phyloP scores from a whole-genome alignment of 2,797 vertebrate genomes.

The Megalops cyprinoides region DNA sequence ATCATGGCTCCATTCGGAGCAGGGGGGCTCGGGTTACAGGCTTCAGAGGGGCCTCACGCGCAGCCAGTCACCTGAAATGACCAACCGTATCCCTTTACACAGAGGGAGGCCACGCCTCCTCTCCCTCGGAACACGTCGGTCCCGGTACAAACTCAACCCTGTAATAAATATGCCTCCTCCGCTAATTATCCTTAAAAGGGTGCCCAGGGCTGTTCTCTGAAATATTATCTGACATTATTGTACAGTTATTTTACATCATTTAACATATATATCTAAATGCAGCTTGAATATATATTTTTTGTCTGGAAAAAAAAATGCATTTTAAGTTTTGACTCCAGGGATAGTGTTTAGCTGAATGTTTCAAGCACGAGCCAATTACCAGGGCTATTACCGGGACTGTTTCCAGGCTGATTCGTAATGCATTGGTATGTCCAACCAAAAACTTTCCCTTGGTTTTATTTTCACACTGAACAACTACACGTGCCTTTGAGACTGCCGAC shows the following conservation, averaged over 20 bases:
- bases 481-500: background rate
- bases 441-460: background rate
- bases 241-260: background rate
- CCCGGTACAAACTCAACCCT: background rate
- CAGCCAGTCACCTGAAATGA: constrained; percentile 23
- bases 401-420: background rate
- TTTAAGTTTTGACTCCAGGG: background rate
- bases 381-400: too few relatives aligned
- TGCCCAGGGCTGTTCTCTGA: background rate
- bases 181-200: constrained; percentile 14
- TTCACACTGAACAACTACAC: background rate
- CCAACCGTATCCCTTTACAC: constrained; percentile 21
- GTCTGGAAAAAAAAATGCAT: background rate
- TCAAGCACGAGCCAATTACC: too few relatives aligned
- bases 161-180: constrained; percentile 1
- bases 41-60: constrained; percentile 16
- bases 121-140: constrained; percentile 14
- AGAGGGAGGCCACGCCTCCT: background rate
- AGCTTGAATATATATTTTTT: background rate
- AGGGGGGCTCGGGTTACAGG: constrained; percentile 43
- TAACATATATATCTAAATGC: background rate
- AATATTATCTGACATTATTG: background rate
- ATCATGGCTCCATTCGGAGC: constrained; percentile 44
- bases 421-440: background rate
- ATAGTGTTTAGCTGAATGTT: background rate